phyloP scores from a whole-genome alignment of 2,113 vertebrate species.

The Stercorarius parasiticus region DNA sequence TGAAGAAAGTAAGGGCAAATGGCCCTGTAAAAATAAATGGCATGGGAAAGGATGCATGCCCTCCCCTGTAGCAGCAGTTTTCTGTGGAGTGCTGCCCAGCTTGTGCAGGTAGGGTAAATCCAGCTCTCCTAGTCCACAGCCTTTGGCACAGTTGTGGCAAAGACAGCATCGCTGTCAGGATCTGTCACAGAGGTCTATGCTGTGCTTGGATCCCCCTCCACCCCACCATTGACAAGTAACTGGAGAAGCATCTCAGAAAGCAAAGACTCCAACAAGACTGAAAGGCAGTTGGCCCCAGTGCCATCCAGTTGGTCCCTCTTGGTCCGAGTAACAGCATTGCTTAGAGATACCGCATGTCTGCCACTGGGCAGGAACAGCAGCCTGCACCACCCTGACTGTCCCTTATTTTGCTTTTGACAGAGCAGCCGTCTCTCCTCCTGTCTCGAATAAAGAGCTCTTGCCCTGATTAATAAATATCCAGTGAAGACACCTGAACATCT shows the following conservation, averaged over 20 bases:
- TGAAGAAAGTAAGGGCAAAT: background rate
- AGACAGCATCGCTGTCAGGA: background rate
- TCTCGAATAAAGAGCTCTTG: background rate
- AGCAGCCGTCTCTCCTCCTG: background rate
- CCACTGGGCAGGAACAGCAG: background rate
- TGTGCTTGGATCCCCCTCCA: background rate
- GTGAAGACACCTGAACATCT: background rate
- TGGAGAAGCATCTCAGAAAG: background rate
- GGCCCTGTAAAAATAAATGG: background rate
- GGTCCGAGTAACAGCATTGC: background rate
- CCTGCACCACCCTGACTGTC: background rate
- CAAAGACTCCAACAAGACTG: background rate
- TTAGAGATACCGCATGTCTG: rapidly evolving
- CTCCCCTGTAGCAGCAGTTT: background rate
- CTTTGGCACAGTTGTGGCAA: background rate
- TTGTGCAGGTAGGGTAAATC: background rate
- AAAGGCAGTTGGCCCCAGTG: background rate
- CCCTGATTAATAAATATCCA: background rate
- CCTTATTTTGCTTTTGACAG: background rate
- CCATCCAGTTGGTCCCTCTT: background rate
- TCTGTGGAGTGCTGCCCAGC: background rate
- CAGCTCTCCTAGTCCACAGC: background rate
- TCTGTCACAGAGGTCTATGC: background rate
- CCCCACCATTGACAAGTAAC: background rate
- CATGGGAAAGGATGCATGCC: background rate